Percentiles rank a stretch among this genome's conserved stretches.
Conservation (phyloP, 2,888 invertebrate genomes). For the Diarsia brunnea region DNA sequence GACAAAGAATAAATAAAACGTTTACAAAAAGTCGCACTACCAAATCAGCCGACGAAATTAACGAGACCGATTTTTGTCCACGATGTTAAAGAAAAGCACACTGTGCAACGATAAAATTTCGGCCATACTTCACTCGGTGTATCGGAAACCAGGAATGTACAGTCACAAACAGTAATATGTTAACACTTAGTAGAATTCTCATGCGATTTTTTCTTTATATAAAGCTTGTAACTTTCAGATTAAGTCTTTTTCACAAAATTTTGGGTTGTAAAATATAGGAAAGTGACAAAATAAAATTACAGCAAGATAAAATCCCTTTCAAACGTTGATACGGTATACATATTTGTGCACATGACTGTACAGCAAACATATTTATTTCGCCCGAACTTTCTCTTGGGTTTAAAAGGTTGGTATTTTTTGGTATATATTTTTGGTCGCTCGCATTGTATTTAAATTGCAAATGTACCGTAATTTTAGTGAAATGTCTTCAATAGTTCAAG, state of each 20-base stretch:
- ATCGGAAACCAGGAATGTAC: conserved; percentile 62
- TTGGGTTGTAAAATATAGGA: background rate
- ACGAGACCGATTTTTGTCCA: conserved; percentile 58
- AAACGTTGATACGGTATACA: background rate
- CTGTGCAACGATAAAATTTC: conserved; percentile 59
- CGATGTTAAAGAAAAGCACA: conserved; percentile 45
- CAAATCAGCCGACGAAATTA: conserved; percentile 63
- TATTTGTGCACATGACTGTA: conserved; percentile 24
- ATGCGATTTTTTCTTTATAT: background rate
- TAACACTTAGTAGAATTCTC: background rate
- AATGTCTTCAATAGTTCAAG: conserved; percentile 67
- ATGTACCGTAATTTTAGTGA: conserved; percentile 62
- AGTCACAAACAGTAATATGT: background rate
- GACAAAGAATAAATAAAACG: conserved; percentile 55
- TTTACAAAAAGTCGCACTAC: conserved; percentile 56
- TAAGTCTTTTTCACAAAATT: background rate
- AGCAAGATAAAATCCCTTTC: background rate
- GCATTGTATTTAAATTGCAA: conserved; percentile 74
- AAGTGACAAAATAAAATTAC: no score
- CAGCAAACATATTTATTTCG: conserved; percentile 71
- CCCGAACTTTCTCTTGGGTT: conserved; percentile 67
- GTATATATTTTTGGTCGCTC: conserved; percentile 59
- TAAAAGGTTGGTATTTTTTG: conserved; percentile 66
- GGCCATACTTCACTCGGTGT: conserved; percentile 56
- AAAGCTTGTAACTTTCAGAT: background rate